Conservation (phyloP, 1,140 invertebrate genomes). For the Bombus sylvicola region DNA sequence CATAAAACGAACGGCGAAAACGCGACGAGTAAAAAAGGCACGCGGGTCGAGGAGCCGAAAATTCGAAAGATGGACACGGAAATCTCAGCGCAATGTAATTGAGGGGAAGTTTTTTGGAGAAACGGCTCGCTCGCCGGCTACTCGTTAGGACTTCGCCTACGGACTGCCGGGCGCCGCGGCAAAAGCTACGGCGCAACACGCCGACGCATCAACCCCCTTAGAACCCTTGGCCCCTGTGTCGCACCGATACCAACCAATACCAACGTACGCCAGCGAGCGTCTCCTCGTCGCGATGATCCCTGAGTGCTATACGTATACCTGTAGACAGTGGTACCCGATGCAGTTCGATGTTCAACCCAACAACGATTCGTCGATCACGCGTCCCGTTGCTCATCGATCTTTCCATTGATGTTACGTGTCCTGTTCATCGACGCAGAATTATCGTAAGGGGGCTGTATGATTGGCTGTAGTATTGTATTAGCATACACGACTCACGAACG, state of each 20-base stretch:
- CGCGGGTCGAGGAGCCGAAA: neutral
- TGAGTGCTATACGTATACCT: slow-evolving; percentile 32
- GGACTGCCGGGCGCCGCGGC: slow-evolving; percentile 76
- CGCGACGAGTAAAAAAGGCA: neutral
- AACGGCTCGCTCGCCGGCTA: slow-evolving; percentile 63
- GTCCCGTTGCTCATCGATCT: neutral
- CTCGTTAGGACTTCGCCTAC: slow-evolving; percentile 77
- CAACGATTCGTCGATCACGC: slow-evolving; percentile 22
- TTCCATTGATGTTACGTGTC: neutral
- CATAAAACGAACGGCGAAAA: neutral
- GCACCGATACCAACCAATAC: slow-evolving; percentile 58
- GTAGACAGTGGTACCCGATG: slow-evolving; percentile 23
- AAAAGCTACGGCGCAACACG: slow-evolving; percentile 76
- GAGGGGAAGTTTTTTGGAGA: slow-evolving; percentile 31
- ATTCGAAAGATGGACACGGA: neutral
- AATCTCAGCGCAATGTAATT: neutral
- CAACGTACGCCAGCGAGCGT: slow-evolving; percentile 40
- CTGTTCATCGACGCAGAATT: neutral
- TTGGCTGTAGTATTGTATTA: too few species aligned
- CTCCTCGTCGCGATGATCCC: slow-evolving; percentile 10
- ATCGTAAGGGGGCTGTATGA: too few species aligned
- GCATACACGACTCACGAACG: too few species aligned
- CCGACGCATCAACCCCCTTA: slow-evolving; percentile 75
- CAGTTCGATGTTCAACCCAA: neutral
- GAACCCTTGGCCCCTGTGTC: slow-evolving; percentile 55